Evolutionary conservation across 2,797 vertebrate genomes (phyloP).

Genomic region (Cynopterus sphinx): DNA sequence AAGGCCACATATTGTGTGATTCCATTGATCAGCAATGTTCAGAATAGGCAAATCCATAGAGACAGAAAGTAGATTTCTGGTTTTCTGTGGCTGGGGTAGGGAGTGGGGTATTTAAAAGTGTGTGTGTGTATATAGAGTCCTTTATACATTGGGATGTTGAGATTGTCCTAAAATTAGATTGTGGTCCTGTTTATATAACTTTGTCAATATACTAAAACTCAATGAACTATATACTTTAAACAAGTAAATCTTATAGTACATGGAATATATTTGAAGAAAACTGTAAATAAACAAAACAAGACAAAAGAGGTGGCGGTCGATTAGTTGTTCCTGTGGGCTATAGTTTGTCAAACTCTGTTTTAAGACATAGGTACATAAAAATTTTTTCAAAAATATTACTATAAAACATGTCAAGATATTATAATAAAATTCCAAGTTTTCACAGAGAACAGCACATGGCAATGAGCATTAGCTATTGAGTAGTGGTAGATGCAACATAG

Average conservation of each 20-base stretch:
- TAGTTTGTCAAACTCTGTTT: neutral
- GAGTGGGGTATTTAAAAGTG: neutral
- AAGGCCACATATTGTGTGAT: neutral
- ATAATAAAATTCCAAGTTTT: neutral
- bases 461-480: neutral
- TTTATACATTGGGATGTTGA: neutral
- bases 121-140: neutral
- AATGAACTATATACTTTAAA: neutral
- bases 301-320: neutral
- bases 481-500: no score
- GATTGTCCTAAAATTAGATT: slow-evolving; percentile 31
- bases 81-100: neutral
- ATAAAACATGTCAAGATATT: neutral
- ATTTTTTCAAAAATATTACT: neutral
- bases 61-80: neutral
- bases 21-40: neutral
- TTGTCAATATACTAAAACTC: neutral
- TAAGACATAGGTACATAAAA: neutral
- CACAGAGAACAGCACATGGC: neutral
- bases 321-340: neutral
- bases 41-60: neutral
- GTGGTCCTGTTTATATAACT: neutral
- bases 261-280: slow-evolving; percentile 21
- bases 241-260: neutral
- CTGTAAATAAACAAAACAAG: neutral